Evolutionary conservation across 92 coral and sea anemone genomes (phyloP).

Genomic region (Diadumene lineata): DNA sequence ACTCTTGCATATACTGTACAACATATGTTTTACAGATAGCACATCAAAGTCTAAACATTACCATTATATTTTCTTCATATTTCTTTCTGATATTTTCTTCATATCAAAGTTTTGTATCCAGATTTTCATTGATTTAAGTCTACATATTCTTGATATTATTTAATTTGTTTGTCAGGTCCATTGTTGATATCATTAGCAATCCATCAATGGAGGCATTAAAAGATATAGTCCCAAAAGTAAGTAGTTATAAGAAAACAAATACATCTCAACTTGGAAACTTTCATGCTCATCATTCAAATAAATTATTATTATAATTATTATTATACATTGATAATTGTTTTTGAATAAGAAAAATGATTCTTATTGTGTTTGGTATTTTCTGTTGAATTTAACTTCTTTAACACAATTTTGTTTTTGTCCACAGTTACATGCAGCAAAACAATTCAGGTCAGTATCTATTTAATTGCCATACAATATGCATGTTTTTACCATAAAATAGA

Average conservation of each 20-base stretch:
- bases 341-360: not conserved
- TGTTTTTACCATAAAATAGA: no score
- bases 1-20: no score
- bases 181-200: conserved; percentile 49
- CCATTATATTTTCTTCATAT: no score
- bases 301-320: not conserved
- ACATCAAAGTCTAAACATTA: no score
- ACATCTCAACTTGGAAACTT: no score
- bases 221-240: conserved; percentile 81
- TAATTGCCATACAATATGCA: not conserved
- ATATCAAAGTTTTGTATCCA: no score
- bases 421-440: conserved; percentile 76
- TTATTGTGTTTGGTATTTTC: not conserved
- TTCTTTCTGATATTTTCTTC: no score
- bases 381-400: not conserved
- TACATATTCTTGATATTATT: no score
- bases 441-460: conserved; percentile 63
- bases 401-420: conserved; percentile 19
- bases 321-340: not conserved
- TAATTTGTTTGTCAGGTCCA: conserved; percentile 45
- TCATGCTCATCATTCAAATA: no score
- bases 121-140: no score
- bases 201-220: conserved; percentile 61
- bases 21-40: no score
- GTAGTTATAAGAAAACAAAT: no score